phyloP scores from a whole-genome alignment of 2,888 invertebrate species.

The Sclerodermus sp. region DNA sequence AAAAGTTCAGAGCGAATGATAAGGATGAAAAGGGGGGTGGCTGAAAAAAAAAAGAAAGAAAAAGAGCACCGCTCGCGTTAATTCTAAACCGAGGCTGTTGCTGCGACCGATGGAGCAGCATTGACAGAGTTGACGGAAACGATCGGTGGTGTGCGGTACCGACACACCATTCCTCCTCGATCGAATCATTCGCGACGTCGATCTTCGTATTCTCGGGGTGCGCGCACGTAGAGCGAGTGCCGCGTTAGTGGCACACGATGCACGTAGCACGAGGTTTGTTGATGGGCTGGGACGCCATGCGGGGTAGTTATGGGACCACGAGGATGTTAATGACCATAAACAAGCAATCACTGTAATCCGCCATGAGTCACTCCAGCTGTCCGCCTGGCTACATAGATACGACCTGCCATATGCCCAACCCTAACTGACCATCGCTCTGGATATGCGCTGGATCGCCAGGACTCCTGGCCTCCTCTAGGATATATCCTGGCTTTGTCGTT shows the following conservation, averaged over 20 bases:
- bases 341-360: constrained; percentile 58
- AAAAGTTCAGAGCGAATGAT: too few species aligned
- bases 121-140: too few species aligned
- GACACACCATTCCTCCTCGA: not conserved
- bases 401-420: constrained; percentile 50
- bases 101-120: too few species aligned
- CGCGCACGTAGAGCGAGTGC: constrained; percentile 11
- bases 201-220: constrained; percentile 13
- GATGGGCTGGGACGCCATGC: constrained; percentile 49
- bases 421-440: constrained; percentile 30
- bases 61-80: too few species aligned
- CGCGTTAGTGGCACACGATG: constrained; percentile 1
- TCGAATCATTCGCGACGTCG: constrained; percentile 13
- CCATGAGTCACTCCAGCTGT: constrained; percentile 58
- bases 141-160: too few species aligned
- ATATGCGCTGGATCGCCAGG: constrained; percentile 17
- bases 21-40: too few species aligned
- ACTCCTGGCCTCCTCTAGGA: too few species aligned
- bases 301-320: constrained; percentile 55
- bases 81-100: too few species aligned
- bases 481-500: too few species aligned
- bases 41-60: too few species aligned
- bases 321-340: constrained; percentile 59
- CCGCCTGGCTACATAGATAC: constrained; percentile 49
- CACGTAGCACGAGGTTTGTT: constrained; percentile 27